Conservation (phyloP, 2,797 vertebrate genomes). For the Anas capensis region DNA sequence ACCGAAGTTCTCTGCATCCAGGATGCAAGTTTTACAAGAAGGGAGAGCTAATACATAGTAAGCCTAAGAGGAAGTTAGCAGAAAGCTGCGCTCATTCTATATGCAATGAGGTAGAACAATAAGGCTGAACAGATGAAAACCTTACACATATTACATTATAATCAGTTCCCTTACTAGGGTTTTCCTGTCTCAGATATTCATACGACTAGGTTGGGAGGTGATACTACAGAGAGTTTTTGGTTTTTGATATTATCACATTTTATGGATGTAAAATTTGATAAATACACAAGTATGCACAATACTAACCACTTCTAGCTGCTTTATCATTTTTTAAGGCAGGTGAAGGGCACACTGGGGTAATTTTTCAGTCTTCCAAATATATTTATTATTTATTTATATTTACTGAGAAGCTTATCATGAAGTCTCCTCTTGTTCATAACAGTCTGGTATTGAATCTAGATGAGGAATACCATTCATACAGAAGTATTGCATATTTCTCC, state of each 20-base stretch:
- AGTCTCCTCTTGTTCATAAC: background rate
- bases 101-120: conserved; percentile 27
- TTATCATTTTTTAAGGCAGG: background rate
- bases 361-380: background rate
- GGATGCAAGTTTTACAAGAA: background rate
- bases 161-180: background rate
- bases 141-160: conserved; percentile 42
- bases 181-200: conserved; percentile 36
- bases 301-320: background rate
- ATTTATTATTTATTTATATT: background rate
- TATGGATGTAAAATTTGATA: background rate
- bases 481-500: background rate
- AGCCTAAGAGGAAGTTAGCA: conserved; percentile 4
- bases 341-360: background rate
- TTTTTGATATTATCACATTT: background rate
- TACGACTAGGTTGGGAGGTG: background rate
- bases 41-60: conserved; percentile 6
- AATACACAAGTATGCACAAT: background rate
- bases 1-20: conserved; percentile 1
- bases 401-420: background rate
- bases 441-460: background rate
- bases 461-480: background rate
- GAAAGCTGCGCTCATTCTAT: conserved; percentile 36
- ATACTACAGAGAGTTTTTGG: conserved; percentile 14
- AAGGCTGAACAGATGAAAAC: conserved; percentile 49